Percentiles rank a stretch among this genome's conserved stretches.
Conservation (phyloP, 2,113 vertebrate genomes). For the Pseudonaja textilis region DNA sequence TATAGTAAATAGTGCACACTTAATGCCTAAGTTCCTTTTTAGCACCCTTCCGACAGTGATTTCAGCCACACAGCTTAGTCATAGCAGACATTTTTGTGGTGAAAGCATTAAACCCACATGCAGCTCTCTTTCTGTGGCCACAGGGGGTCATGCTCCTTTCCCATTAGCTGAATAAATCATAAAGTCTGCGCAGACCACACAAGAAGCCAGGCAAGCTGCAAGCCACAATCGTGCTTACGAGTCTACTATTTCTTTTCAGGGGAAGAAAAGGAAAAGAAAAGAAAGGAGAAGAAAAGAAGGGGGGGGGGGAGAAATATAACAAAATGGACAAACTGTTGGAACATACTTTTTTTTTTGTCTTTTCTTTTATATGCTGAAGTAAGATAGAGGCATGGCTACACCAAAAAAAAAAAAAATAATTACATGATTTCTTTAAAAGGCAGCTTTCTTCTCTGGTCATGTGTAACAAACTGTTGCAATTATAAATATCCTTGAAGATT, state of each 20-base stretch:
- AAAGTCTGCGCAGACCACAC: conserved; percentile 99
- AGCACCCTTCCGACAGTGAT: conserved; percentile 83
- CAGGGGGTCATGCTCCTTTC: conserved; percentile 99
- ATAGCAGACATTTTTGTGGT: conserved; percentile 99
- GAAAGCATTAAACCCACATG: conserved; percentile 99
- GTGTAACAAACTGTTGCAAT: conserved; percentile 48
- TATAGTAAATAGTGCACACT: conserved; percentile 85
- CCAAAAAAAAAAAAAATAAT: conserved; percentile 50
- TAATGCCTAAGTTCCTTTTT: conserved; percentile 86
- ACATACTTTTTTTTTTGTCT: conserved; percentile 54
- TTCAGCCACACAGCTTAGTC: conserved; percentile 90
- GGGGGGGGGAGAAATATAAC: conserved; percentile 62
- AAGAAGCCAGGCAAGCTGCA: conserved; percentile 85
- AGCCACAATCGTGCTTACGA: conserved; percentile 83
- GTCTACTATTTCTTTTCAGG: conserved; percentile 88
- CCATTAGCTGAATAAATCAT: conserved; percentile 99
- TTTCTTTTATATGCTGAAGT: conserved; percentile 58
- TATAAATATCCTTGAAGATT: conserved; percentile 66
- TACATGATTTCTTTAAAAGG: conserved; percentile 58
- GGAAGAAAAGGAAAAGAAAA: conserved; percentile 59
- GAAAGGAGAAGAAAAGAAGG: conserved; percentile 55
- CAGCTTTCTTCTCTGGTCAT: conserved; percentile 49
- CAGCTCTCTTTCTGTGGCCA: conserved; percentile 99
- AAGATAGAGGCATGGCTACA: conserved; percentile 50
- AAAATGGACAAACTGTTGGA: conserved; percentile 66